Evolutionary conservation across 2,797 vertebrate genomes (phyloP).

Genomic region (Allobates femoralis): DNA sequence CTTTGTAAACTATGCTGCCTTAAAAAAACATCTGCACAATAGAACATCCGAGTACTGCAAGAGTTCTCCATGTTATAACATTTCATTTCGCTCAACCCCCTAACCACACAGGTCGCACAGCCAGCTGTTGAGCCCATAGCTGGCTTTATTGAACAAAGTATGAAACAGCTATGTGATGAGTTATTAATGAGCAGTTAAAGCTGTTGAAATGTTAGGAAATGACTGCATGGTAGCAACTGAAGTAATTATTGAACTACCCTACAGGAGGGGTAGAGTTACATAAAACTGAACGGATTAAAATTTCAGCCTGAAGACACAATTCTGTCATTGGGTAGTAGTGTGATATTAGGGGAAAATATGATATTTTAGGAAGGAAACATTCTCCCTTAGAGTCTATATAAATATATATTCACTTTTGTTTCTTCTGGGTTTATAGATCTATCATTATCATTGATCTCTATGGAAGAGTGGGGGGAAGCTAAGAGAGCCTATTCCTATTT

Average conservation of each 20-base stretch:
- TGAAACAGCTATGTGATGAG: neutral
- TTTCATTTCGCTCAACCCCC: slow-evolving; percentile 1
- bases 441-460: too few relatives aligned
- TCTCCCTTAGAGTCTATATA: too few relatives aligned
- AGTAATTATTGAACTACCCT: neutral
- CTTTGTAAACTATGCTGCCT: neutral
- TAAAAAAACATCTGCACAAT: slow-evolving; percentile 22
- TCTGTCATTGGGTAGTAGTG: neutral
- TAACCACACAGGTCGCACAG: neutral
- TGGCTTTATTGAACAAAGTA: neutral
- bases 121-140: neutral
- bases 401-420: too few relatives aligned
- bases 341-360: neutral
- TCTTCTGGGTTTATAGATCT: too few relatives aligned
- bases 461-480: too few relatives aligned
- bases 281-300: neutral
- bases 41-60: neutral
- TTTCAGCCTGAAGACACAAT: neutral
- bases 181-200: slow-evolving; percentile 8
- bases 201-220: neutral
- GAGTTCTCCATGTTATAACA: neutral
- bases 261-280: neutral
- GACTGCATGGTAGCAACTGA: neutral
- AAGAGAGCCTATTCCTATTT: too few relatives aligned
- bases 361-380: too few relatives aligned